Percentiles rank a stretch among this genome's conserved stretches.
Conservation (phyloP, 2,113 vertebrate genomes). For the Peromyscus maniculatus region DNA sequence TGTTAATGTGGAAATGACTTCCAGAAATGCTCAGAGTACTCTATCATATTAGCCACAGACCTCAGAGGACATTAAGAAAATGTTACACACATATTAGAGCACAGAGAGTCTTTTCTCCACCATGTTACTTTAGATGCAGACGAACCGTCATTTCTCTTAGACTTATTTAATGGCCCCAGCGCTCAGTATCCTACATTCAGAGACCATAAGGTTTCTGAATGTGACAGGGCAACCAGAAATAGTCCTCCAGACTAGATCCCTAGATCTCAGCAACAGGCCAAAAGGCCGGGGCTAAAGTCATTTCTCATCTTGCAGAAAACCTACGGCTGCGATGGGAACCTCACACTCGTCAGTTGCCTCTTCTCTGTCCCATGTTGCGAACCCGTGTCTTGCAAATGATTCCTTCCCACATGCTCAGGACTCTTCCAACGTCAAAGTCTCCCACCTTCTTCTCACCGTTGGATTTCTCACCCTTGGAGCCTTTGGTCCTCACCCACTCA, state of each 20-base stretch:
- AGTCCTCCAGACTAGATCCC: neutral
- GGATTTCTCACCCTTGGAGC: neutral
- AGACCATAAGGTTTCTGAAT: neutral
- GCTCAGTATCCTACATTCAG: neutral
- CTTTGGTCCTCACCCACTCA: neutral
- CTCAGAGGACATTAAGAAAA: slow-evolving; percentile 74
- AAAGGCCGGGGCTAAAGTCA: neutral
- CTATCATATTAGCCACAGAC: slow-evolving; percentile 62
- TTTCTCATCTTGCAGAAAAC: neutral
- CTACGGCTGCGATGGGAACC: neutral
- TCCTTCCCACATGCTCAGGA: neutral
- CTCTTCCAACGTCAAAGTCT: neutral
- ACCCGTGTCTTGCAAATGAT: neutral
- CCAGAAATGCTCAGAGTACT: slow-evolving; percentile 48
- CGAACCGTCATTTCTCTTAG: slow-evolving; percentile 25
- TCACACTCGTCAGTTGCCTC: neutral
- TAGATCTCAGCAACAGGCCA: slow-evolving; percentile 26
- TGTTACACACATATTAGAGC: neutral
- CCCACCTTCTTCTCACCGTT: neutral
- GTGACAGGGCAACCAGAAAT: neutral
- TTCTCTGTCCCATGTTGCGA: neutral
- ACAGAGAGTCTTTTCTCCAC: neutral
- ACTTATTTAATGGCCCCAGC: slow-evolving; percentile 39
- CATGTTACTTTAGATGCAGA: neutral
- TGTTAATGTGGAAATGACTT: slow-evolving; percentile 74